A percentile compares a stretch with the other conserved stretches of the same genome.
phyloP scores from a whole-genome alignment of 2,113 vertebrate genomes.

The Gambusia holbrooki region DNA sequence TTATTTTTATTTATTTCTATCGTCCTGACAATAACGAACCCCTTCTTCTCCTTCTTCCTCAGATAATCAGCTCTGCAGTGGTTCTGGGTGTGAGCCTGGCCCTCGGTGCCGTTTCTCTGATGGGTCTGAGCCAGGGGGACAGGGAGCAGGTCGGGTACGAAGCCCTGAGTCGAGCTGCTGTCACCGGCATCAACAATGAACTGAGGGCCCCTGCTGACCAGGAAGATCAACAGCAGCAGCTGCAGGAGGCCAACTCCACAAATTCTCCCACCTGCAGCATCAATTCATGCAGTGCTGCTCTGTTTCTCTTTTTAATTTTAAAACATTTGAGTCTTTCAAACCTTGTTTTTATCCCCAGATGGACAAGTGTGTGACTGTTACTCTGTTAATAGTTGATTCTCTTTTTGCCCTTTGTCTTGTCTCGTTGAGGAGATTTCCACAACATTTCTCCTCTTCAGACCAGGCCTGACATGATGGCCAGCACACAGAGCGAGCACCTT shows the following conservation, averaged over 20 bases:
- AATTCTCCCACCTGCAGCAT: conserved; percentile 44
- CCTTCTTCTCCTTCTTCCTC: not conserved
- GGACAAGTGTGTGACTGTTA: not conserved
- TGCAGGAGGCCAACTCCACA: conserved; percentile 56
- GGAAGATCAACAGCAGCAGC: conserved; percentile 60
- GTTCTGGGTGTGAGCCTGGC: conserved; percentile 87
- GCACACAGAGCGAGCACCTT: conserved; percentile 64
- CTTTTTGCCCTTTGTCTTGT: conserved; percentile 13
- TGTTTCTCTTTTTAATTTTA: not conserved
- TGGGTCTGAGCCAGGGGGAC: conserved; percentile 89
- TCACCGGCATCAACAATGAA: conserved; percentile 71
- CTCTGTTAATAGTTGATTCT: not conserved
- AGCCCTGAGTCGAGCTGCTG: conserved; percentile 82
- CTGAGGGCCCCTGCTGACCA: conserved; percentile 63
- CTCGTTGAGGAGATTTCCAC: conserved; percentile 72
- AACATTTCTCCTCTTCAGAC: conserved; percentile 75
- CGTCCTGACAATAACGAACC: not conserved
- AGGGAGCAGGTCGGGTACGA: conserved; percentile 84
- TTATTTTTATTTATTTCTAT: not conserved
- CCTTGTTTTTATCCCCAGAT: not conserved
- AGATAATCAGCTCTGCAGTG: conserved; percentile 90
- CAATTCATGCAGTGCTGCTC: conserved; percentile 49
- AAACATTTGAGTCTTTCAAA: not conserved
- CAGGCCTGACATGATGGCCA: conserved; percentile 75
- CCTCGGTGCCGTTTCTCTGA: conserved; percentile 86